Percentiles rank a stretch among this genome's conserved stretches.
phyloP scores from a whole-genome alignment of 2,797 vertebrate genomes.

The Protonibea diacanthus region DNA sequence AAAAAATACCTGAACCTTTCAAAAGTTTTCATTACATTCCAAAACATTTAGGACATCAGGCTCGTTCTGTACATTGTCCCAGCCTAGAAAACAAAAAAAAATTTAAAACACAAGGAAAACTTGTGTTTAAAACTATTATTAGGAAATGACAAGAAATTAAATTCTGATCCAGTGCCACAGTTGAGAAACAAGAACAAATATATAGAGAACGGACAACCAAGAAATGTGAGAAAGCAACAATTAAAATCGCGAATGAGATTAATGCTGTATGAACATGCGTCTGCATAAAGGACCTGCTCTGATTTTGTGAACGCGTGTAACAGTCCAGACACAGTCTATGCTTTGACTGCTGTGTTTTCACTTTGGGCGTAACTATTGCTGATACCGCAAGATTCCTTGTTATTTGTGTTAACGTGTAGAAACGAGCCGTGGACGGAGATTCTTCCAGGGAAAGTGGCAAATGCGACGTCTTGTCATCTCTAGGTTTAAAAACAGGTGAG shows the following conservation, averaged over 20 bases:
- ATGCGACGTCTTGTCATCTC: slow-evolving; percentile 16
- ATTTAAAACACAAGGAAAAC: no score
- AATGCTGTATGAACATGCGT: slow-evolving; percentile 6
- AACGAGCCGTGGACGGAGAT: slow-evolving; percentile 52
- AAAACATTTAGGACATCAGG: slow-evolving; percentile 28
- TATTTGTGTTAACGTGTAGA: slow-evolving; percentile 1
- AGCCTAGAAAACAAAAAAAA: not conserved
- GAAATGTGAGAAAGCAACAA: slow-evolving; percentile 3
- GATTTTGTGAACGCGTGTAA: slow-evolving; percentile 15
- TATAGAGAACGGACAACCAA: not conserved
- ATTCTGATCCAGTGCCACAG: slow-evolving; percentile 11
- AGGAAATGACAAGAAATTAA: slow-evolving; percentile 14
- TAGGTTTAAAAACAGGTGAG: slow-evolving; percentile 26
- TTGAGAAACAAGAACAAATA: not conserved
- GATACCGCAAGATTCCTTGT: slow-evolving; percentile 4
- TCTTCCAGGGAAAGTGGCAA: slow-evolving; percentile 20
- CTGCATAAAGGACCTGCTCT: not conserved
- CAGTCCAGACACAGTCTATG: not conserved
- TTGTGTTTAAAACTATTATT: slow-evolving; percentile 21
- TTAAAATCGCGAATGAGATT: slow-evolving; percentile 16
- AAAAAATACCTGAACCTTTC: slow-evolving; percentile 10
- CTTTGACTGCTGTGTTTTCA: not conserved
- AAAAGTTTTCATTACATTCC: slow-evolving; percentile 21
- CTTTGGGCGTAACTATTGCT: not conserved
- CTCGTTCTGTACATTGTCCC: slow-evolving; percentile 18